A percentile compares a stretch with the other conserved stretches of the same genome.
phyloP scores from a whole-genome alignment of 2,113 vertebrate species.

The Tyto alba region DNA sequence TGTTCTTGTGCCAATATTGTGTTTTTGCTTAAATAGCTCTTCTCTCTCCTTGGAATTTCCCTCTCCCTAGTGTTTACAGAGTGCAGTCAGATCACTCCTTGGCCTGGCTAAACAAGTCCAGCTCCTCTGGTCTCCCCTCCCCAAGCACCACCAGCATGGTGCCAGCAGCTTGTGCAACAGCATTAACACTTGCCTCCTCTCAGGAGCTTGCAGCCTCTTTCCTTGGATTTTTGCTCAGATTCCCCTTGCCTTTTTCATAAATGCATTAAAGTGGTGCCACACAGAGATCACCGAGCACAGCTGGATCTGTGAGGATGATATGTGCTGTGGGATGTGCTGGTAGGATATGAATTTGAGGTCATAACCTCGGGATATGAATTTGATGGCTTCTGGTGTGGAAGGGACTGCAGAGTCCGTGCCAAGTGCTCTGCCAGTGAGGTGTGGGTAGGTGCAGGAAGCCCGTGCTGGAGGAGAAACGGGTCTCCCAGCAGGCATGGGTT shows the following conservation, averaged over 20 bases:
- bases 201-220: background rate
- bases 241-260: background rate
- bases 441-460: background rate
- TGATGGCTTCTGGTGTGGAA: background rate
- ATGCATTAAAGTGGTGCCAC: background rate
- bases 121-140: background rate
- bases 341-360: background rate
- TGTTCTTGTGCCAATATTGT: conserved; percentile 55
- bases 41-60: conserved; percentile 25
- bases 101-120: background rate
- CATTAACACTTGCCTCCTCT: background rate
- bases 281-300: background rate
- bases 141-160: background rate
- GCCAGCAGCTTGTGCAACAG: background rate
- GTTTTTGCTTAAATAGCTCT: conserved; percentile 40
- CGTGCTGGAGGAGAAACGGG: background rate
- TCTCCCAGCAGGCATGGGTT: background rate
- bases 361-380: background rate
- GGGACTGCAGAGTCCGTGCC: background rate
- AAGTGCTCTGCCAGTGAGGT: background rate
- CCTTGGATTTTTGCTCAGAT: background rate
- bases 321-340: background rate
- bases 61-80: conserved; percentile 31
- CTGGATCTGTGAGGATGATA: background rate
- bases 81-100: background rate